These are phyloP conservation scores for Ibycter americanus DNA, from an alignment of 2,797 vertebrate genomes.

Conservation along the genomic window DNA sequence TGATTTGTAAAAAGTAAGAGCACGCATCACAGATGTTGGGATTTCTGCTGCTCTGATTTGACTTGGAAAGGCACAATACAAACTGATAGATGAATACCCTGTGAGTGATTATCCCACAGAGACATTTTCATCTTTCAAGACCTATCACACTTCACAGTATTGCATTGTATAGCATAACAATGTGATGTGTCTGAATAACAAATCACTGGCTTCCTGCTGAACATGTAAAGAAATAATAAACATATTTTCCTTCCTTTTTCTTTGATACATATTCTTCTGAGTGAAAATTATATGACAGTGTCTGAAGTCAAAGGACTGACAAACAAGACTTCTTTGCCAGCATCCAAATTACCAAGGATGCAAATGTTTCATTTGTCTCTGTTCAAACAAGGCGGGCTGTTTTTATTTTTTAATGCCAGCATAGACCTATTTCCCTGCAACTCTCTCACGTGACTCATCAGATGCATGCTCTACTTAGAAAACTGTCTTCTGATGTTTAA, in stretches of 20 bases:
- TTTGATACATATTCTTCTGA: neutral
- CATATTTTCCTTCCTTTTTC: neutral
- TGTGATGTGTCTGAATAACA: conserved; percentile 25
- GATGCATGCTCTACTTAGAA: neutral
- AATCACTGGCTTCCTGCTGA: conserved; percentile 22
- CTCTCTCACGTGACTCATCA: neutral
- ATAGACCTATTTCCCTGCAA: neutral
- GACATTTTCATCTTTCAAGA: conserved; percentile 46
- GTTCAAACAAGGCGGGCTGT: neutral
- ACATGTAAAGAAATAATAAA: conserved; percentile 27
- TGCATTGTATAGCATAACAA: conserved; percentile 25
- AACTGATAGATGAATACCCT: conserved; percentile 23
- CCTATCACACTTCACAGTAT: neutral
- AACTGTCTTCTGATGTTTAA: conserved; percentile 21
- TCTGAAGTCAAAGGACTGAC: conserved; percentile 27
- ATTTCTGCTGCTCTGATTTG: conserved; percentile 36
- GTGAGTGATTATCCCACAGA: conserved; percentile 22
- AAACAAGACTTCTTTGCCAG: conserved; percentile 19
- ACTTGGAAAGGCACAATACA: neutral
- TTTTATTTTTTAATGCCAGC: conserved; percentile 29
- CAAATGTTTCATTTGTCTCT: conserved; percentile 5
- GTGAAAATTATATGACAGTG: neutral
- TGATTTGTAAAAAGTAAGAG: conserved; percentile 17
- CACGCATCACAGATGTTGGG: neutral
- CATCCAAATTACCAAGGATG: conserved; percentile 14